These are phyloP conservation scores for Aphelenchoides besseyi DNA, from an alignment of 1,140 invertebrate species.

Conservation along the genomic window DNA sequence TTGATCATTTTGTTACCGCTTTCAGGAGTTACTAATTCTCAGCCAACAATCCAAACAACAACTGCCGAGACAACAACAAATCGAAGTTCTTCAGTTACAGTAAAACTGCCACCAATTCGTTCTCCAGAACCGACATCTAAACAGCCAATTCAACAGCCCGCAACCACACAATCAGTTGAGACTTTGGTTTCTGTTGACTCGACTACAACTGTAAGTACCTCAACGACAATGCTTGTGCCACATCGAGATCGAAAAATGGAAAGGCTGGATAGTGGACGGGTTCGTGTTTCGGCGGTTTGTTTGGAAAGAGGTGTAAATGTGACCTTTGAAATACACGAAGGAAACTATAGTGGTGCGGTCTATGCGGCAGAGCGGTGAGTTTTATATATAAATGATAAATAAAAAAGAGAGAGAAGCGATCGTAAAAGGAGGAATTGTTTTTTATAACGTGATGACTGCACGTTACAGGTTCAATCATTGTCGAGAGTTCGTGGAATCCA, in stretches of 20 bases:
- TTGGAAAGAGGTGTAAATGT: constrained; percentile 40
- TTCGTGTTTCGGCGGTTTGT: constrained; percentile 36
- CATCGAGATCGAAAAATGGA: constrained; percentile 1
- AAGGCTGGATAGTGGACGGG: constrained; percentile 7
- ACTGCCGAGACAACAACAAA: background rate
- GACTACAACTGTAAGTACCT: background rate
- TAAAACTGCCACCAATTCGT: too few relatives aligned
- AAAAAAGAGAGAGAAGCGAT: background rate
- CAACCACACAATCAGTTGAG: background rate
- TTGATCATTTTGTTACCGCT: too few relatives aligned
- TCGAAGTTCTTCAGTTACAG: too few relatives aligned
- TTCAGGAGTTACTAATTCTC: background rate
- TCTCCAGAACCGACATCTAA: too few relatives aligned
- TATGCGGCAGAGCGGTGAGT: constrained; percentile 11
- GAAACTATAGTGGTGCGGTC: constrained; percentile 6
- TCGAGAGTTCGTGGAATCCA: constrained; percentile 36
- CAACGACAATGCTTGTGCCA: background rate
- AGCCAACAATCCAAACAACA: background rate
- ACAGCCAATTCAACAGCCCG: background rate
- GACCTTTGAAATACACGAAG: constrained; percentile 31
- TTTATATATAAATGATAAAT: background rate
- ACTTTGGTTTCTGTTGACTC: background rate
- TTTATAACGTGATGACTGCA: constrained; percentile 47
- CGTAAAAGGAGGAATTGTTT: background rate
- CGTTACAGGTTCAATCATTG: constrained; percentile 50